Percentiles rank a stretch among this genome's conserved stretches.
phyloP scores from a whole-genome alignment of 2,797 vertebrate genomes.

The Manis javanica region DNA sequence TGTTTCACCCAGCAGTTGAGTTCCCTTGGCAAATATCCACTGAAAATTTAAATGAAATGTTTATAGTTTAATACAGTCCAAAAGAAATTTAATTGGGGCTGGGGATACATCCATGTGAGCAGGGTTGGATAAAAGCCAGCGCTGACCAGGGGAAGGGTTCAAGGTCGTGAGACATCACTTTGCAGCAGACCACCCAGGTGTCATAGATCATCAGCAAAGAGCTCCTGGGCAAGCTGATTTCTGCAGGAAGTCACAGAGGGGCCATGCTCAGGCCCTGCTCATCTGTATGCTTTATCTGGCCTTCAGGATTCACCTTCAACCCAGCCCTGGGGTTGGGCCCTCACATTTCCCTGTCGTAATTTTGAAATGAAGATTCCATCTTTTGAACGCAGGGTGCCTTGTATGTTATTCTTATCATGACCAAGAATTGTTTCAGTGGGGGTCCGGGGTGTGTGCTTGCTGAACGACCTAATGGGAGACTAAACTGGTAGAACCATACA shows the following conservation, averaged over 20 bases:
- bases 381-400: background rate
- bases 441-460: background rate
- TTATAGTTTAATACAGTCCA: background rate
- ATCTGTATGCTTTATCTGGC: background rate
- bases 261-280: fast-evolving
- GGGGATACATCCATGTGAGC: background rate
- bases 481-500: background rate
- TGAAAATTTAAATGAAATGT: constrained; percentile 54
- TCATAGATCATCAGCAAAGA: background rate
- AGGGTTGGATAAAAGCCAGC: background rate
- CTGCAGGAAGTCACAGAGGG: background rate
- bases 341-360: background rate
- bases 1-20: constrained; percentile 41
- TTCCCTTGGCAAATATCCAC: constrained; percentile 46
- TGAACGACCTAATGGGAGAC: background rate
- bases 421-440: background rate
- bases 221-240: background rate
- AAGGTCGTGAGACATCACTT: background rate
- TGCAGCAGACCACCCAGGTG: background rate
- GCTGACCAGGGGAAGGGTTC: background rate
- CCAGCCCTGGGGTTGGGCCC: background rate
- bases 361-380: constrained; percentile 1
- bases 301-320: background rate
- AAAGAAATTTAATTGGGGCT: constrained; percentile 40
- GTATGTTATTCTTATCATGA: background rate